Conservation (phyloP, 2,113 vertebrate genomes). For the Syrrhaptes paradoxus region DNA sequence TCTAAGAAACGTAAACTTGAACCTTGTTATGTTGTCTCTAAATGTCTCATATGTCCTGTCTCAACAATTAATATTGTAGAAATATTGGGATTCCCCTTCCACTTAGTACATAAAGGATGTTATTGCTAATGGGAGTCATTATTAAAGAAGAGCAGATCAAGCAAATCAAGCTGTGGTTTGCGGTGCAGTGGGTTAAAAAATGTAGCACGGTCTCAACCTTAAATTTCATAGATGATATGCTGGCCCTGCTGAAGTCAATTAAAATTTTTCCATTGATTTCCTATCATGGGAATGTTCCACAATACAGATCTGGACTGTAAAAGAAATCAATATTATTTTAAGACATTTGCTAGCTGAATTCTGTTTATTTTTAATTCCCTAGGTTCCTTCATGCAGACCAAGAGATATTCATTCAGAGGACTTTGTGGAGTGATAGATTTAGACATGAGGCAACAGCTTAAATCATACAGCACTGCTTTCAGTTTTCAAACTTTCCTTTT, state of each 20-base stretch:
- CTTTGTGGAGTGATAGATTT: not conserved
- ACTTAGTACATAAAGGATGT: not conserved
- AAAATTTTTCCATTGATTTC: slow-evolving; percentile 55
- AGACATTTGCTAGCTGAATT: slow-evolving; percentile 1
- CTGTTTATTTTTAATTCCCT: slow-evolving; percentile 26
- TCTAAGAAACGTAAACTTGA: not conserved
- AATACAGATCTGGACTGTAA: not conserved
- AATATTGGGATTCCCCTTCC: not conserved
- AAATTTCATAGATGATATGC: slow-evolving; percentile 11
- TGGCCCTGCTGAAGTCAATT: not conserved
- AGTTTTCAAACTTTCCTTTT: not conserved
- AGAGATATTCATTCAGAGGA: slow-evolving; percentile 1
- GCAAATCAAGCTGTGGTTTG: not conserved
- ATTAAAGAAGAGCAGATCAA: not conserved
- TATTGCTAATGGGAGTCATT: not conserved
- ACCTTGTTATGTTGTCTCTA: not conserved
- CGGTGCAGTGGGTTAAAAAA: slow-evolving; percentile 8
- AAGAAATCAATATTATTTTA: slow-evolving; percentile 39
- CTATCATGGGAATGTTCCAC: not conserved
- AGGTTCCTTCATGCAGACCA: not conserved
- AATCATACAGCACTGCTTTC: not conserved
- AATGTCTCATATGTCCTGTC: not conserved
- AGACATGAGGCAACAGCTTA: not conserved
- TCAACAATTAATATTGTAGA: not conserved
- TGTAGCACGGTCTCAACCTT: not conserved